phyloP scores from a whole-genome alignment of 92 coral and sea anemone genomes.

The Porites cylindrica region DNA sequence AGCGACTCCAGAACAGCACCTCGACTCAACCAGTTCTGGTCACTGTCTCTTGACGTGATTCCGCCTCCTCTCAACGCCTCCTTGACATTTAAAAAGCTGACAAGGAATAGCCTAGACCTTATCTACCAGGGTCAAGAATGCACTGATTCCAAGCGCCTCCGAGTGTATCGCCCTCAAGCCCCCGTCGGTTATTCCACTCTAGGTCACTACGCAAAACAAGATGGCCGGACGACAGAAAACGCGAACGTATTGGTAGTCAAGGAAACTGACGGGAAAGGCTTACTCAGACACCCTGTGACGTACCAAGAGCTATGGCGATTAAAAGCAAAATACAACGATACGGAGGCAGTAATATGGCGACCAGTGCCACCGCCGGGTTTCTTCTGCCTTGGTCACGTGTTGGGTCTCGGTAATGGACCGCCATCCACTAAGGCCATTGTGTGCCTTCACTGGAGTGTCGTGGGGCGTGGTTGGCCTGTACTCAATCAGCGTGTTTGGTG shows the following conservation, averaged over 20 bases:
- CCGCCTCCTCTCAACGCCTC: constrained; percentile 68
- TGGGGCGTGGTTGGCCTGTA: constrained; percentile 45
- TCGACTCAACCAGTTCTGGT: constrained; percentile 50
- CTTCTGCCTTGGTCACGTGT: constrained; percentile 84
- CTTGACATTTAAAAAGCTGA: constrained; percentile 53
- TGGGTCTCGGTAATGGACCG: constrained; percentile 49
- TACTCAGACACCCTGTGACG: constrained; percentile 65
- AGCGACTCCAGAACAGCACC: constrained; percentile 59
- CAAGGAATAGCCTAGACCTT: constrained; percentile 68
- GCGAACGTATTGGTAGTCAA: constrained; percentile 67
- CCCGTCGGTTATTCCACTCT: constrained; percentile 75
- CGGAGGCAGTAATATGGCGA: constrained; percentile 68
- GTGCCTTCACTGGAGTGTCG: constrained; percentile 88
- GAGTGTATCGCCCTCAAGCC: constrained; percentile 84
- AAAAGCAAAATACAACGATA: constrained; percentile 22
- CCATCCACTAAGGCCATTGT: constrained; percentile 70
- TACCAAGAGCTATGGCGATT: constrained; percentile 75
- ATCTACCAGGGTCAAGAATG: constrained; percentile 66
- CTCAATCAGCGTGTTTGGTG: constrained; percentile 80
- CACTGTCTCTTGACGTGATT: constrained; percentile 68
- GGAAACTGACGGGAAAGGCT: constrained; percentile 65
- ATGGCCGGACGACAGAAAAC: constrained; percentile 6
- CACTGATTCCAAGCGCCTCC: constrained; percentile 68
- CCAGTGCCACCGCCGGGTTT: constrained; percentile 89
- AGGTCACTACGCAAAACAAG: constrained; percentile 69